Evolutionary conservation across 2,888 invertebrate species (phyloP).

Genomic region (Onthophagus sagittarius): DNA sequence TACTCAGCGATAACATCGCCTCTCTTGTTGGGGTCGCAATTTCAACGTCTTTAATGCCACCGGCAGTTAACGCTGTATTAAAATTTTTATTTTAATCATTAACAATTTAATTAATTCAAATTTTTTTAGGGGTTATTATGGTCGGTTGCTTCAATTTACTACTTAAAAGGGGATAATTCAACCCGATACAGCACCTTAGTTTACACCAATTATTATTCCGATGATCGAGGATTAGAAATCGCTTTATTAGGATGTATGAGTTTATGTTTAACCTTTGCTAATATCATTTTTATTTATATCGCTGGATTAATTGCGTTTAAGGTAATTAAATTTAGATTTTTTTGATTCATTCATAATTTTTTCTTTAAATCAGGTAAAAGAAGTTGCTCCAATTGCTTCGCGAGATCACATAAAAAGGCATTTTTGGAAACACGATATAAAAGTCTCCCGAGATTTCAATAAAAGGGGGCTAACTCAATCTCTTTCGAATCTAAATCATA

Average conservation of each 20-base stretch:
- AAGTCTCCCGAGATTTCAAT: conserved; percentile 57
- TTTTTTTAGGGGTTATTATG: conserved; percentile 58
- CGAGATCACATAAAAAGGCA: conserved; percentile 45
- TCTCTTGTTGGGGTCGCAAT: conserved; percentile 80
- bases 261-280: conserved; percentile 67
- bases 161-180: conserved; percentile 50
- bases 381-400: conserved; percentile 57
- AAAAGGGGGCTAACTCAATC: conserved; percentile 41
- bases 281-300: conserved; percentile 68
- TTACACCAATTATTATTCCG: conserved; percentile 54
- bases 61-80: conserved; percentile 71
- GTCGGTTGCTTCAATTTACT: conserved; percentile 59
- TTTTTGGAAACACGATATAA: conserved; percentile 64
- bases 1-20: conserved; percentile 74
- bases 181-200: conserved; percentile 46
- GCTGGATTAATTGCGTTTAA: conserved; percentile 69
- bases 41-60: conserved; percentile 74
- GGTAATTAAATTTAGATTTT: conserved; percentile 41
- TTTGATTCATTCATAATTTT: neutral
- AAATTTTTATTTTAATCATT: neutral
- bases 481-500: conserved; percentile 38
- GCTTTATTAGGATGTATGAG: conserved; percentile 64
- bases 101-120: conserved; percentile 8
- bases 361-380: conserved; percentile 51
- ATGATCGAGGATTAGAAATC: conserved; percentile 59